Evolutionary conservation across 2,113 vertebrate genomes (phyloP), one percentile per base, ranked within the genome.

Genomic region (Progne subis): DNA sequence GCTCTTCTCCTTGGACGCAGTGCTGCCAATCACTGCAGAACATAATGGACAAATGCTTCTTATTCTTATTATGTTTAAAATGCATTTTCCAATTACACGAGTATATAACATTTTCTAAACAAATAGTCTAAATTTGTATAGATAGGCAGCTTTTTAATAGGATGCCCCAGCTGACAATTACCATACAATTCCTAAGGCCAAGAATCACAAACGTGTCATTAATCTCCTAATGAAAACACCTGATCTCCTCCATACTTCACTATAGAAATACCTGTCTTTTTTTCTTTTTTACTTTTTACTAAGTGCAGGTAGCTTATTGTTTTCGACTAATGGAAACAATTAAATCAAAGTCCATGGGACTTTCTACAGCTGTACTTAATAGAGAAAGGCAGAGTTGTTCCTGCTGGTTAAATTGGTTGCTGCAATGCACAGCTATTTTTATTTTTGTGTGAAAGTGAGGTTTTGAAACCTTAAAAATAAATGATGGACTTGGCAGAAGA

Each of bases 361-460:
- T 94, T 95, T 92, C 90, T 92, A 71, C 60, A 93, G 71, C 88
- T 96, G 77, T 95, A 74, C 70, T 55, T 90, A 87, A 94, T 79
- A 65, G 56, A 53, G 23, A 80, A 68, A 64, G 56, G 55, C 39
- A 87, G n/a, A 17, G 12, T 82, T 55, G 24, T 90, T 81, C 80
- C 76, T 64, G 61, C 41, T 88, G 86, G 46, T 86, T 90, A 85
- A 81, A 67, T 26, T 50, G 12, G 23, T 57, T 69, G 52, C 77
- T 85, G 76, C 2, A 9, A 55, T 77, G 21, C 25, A 68, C 43
- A 67, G 64, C 63, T 78, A 75, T 91, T 93, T 87, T 82, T 88
- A 82, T 81, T 74, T 92, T 74, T 60, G 44, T 44, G 64, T 70
- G 64, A 83, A 93, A 94, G 53, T 14, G 46, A 57, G 41, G 39